Conservation (phyloP, 1,140 invertebrate genomes). For the Galleria mellonella region DNA sequence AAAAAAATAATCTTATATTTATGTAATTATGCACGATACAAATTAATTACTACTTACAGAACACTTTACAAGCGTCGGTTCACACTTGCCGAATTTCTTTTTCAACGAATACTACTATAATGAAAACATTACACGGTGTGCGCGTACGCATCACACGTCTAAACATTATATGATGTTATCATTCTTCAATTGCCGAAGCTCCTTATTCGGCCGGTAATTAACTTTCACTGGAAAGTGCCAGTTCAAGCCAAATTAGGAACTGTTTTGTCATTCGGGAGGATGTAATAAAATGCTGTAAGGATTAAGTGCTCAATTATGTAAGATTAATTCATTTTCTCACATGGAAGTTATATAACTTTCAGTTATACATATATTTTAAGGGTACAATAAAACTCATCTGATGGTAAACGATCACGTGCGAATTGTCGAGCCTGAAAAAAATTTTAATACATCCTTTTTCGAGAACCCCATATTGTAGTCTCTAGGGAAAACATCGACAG, state of each 20-base stretch:
- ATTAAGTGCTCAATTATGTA: background rate
- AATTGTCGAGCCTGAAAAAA: too few species aligned
- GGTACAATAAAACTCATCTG: too few species aligned
- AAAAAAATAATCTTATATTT: too few species aligned
- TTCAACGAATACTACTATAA: too few species aligned
- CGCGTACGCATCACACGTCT: conserved; percentile 1
- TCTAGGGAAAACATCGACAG: too few species aligned
- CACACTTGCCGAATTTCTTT: too few species aligned
- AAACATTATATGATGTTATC: conserved; percentile 25
- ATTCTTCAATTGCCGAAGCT: conserved; percentile 14
- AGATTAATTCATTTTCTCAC: background rate
- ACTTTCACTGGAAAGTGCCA: conserved; percentile 37
- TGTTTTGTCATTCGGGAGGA: conserved; percentile 18
- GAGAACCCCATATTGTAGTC: too few species aligned
- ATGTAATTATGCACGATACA: too few species aligned
- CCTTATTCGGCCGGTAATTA: conserved; percentile 32
- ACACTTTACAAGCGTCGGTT: too few species aligned
- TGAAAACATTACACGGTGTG: background rate
- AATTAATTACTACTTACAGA: too few species aligned
- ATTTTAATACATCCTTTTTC: too few species aligned
- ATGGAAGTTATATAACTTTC: background rate
- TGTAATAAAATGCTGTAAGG: background rate
- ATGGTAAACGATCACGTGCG: too few species aligned
- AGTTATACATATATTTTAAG: background rate
- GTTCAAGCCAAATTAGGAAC: conserved; percentile 24